phyloP scores from a whole-genome alignment of 1,140 invertebrate species.

The Caenorhabditis remanei region DNA sequence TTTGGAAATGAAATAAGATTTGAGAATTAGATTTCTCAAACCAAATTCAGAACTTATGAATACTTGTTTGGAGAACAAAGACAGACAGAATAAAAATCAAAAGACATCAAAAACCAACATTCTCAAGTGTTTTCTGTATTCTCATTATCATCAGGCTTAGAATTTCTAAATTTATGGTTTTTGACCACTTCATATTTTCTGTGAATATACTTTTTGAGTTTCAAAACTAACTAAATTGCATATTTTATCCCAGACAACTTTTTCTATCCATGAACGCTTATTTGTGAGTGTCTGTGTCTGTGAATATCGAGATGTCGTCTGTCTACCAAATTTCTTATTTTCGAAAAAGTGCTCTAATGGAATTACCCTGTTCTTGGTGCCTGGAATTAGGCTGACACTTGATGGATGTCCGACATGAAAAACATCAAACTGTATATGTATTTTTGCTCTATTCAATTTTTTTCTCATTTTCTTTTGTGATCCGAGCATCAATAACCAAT shows the following conservation, averaged over 20 bases:
- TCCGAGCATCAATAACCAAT: no score
- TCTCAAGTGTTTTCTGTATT: no score
- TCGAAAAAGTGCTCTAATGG: neutral
- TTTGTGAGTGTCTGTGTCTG: neutral
- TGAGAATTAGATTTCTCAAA: neutral
- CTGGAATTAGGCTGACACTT: neutral
- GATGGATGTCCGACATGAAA: neutral
- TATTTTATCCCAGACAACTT: neutral
- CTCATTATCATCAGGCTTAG: no score
- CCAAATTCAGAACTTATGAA: neutral
- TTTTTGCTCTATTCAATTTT: no score
- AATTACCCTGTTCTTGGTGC: neutral
- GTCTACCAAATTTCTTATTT: neutral
- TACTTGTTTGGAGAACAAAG: neutral
- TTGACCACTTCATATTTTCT: no score
- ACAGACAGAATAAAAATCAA: neutral
- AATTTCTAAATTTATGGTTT: no score
- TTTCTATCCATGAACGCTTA: neutral
- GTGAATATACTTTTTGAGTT: no score
- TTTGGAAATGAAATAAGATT: neutral
- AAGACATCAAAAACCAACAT: slow-evolving; percentile 6
- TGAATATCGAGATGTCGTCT: neutral
- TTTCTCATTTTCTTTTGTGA: no score
- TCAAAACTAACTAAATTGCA: neutral
- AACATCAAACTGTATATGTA: neutral